Base-by-base conservation (phyloP, 2,797 vertebrate genomes). In the Glossophaga mutica region DNA sequence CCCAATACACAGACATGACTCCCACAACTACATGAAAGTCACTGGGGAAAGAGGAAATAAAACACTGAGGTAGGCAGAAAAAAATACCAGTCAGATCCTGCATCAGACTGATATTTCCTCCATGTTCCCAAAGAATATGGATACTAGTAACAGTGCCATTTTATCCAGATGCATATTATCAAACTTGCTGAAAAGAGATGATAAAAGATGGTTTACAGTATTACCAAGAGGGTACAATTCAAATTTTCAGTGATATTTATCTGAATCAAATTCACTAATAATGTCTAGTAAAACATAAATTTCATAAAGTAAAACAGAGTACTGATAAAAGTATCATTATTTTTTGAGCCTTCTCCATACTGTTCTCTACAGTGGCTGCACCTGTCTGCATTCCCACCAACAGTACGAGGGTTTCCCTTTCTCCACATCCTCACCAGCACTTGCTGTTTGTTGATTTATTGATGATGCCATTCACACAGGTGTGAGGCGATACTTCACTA, bases 231-330 rank as follows among this genome's bases (percentile, higher is more conserved):
- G 15, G 18, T 42, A 82, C 8, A 65, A 70, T 86, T 86, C 46
- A 82, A 16, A 85, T 65, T 77, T 65, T 57, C 77, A 52, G 29
- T 52, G 71, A 88, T 37, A 92, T 70, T 81, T 91, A 82, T 74
- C 73, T 46, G 48, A 94, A 94, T 87, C 48, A 90, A 94, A 77
- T 37, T 82, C 21, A 76, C 39, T 65, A 93, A 44, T 37, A 70
- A 65, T 42, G 9, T 62, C 24, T 46, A 62, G 12, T 32, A 85
- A 86, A 93, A 82, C 19, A 92, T 65, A 91, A 52, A 89, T 74
- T 62, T 81, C 24, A 12, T 67, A 70, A 84, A 52, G 42, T 90
- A 50, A 81, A 92, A 65, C 14, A 91, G 65, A 84, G 74, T 82
- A 88, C n/a, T 90, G 15, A 76, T 50, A 52, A 87, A 89, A 84